These are phyloP conservation scores for Dendroctonus ponderosae DNA, from an alignment of 1,140 invertebrate genomes.

Conservation along the genomic window DNA sequence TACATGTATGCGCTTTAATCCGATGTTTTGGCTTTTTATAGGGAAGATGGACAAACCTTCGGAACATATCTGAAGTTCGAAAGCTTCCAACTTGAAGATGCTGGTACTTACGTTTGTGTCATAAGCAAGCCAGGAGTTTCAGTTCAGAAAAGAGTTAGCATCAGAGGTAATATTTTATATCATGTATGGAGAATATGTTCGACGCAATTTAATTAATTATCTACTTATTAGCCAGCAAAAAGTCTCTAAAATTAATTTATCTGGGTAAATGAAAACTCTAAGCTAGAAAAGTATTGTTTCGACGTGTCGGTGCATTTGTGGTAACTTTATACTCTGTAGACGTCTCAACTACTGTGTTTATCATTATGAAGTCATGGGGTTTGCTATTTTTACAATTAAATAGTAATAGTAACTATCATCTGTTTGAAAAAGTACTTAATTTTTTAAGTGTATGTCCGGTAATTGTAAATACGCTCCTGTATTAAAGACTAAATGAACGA, in stretches of 20 bases:
- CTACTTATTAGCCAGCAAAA: not conserved
- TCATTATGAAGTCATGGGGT: too few species aligned
- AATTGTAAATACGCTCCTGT: too few species aligned
- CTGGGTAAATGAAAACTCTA: not conserved
- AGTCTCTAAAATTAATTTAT: slow-evolving; percentile 5
- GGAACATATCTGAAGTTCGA: slow-evolving; percentile 67
- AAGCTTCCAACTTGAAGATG: slow-evolving; percentile 60
- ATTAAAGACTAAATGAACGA: too few species aligned
- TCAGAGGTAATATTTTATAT: slow-evolving; percentile 35
- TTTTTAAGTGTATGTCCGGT: too few species aligned
- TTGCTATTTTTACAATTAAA: too few species aligned
- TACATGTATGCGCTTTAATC: too few species aligned
- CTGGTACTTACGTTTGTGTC: slow-evolving; percentile 65
- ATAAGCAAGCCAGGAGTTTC: slow-evolving; percentile 47
- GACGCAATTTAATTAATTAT: not conserved
- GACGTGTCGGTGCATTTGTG: not conserved
- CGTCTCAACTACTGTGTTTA: too few species aligned
- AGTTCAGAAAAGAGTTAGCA: slow-evolving; percentile 35
- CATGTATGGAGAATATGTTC: not conserved
- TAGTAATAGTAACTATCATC: too few species aligned
- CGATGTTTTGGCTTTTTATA: slow-evolving; percentile 49
- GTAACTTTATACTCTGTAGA: too few species aligned
- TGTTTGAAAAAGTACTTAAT: too few species aligned
- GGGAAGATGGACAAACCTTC: slow-evolving; percentile 67
- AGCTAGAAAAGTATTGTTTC: not conserved